A percentile compares a stretch with the other conserved stretches of the same genome.
These are phyloP conservation scores for Megalopta genalis DNA, from an alignment of 1,140 invertebrate species.

Conservation along the genomic window DNA sequence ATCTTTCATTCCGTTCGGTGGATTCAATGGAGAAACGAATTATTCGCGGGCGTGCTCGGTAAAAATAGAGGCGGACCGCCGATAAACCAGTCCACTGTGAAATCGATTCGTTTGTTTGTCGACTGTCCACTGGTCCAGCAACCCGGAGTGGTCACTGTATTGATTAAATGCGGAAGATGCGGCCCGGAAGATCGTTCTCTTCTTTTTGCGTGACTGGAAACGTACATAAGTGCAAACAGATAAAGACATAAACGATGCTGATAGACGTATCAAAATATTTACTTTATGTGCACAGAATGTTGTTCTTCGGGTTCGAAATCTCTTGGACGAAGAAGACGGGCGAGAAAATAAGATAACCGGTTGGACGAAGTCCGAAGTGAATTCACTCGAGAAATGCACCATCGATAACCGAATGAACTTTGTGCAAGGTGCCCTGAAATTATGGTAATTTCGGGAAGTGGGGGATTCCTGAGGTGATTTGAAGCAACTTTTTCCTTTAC, in stretches of 20 bases:
- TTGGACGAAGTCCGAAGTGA: no score
- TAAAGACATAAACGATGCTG: background rate
- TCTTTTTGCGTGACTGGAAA: background rate
- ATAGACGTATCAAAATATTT: background rate
- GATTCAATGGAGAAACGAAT: slow-evolving; percentile 37
- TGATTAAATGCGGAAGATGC: slow-evolving; percentile 24
- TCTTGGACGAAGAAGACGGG: no score
- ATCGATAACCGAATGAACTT: no score
- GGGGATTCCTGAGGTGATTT: no score
- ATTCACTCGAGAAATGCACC: no score
- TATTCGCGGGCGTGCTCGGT: slow-evolving; percentile 1
- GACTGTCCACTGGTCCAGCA: slow-evolving; percentile 39
- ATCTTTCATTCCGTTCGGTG: slow-evolving; percentile 1
- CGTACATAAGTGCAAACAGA: background rate
- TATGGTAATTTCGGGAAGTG: no score
- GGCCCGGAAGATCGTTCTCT: slow-evolving; percentile 6
- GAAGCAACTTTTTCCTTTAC: no score
- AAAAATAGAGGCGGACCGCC: slow-evolving; percentile 30
- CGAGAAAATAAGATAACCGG: no score
- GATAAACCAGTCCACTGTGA: slow-evolving; percentile 36
- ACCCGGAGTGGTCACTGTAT: slow-evolving; percentile 21
- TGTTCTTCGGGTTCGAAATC: no score
- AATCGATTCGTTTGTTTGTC: slow-evolving; percentile 46
- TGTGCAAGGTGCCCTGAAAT: no score
- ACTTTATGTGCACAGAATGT: no score